A percentile compares a stretch with the other conserved stretches of the same genome.
Evolutionary conservation across 2,797 vertebrate genomes (phyloP).

Genomic region (Coregonus ussuriensis): DNA sequence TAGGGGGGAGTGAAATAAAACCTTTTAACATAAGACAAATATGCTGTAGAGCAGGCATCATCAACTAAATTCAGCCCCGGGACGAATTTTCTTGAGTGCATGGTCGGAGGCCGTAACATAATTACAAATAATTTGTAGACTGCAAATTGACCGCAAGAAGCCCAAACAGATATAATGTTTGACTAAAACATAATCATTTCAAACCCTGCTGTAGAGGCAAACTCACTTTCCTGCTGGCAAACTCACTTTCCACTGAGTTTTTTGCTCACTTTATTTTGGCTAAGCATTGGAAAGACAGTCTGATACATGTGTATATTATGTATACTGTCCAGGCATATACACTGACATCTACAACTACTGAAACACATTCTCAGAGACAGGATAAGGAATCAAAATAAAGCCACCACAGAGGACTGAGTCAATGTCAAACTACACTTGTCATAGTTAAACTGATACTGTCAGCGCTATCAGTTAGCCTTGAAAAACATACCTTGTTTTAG

Average conservation of each 20-base stretch:
- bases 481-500: not conserved
- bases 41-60: not conserved
- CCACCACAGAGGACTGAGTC: conserved; percentile 35
- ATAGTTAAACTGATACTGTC: not conserved
- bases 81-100: no score
- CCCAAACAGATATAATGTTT: no score
- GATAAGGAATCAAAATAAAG: conserved; percentile 30
- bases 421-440: conserved; percentile 25
- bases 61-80: no score
- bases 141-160: no score
- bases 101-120: no score
- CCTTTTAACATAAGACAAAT: conserved; percentile 48
- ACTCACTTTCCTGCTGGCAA: conserved; percentile 40
- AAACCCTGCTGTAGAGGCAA: no score
- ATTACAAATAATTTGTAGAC: no score
- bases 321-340: not conserved
- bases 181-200: no score
- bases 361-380: conserved; percentile 18
- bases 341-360: not conserved
- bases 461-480: not conserved
- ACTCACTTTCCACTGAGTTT: conserved; percentile 43
- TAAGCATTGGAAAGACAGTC: conserved; percentile 38
- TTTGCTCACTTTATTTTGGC: conserved; percentile 46
- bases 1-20: conserved; percentile 27
- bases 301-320: conserved; percentile 11